These are phyloP conservation scores for Calypte anna DNA, from an alignment of 2,113 vertebrate genomes.

Conservation along the genomic window DNA sequence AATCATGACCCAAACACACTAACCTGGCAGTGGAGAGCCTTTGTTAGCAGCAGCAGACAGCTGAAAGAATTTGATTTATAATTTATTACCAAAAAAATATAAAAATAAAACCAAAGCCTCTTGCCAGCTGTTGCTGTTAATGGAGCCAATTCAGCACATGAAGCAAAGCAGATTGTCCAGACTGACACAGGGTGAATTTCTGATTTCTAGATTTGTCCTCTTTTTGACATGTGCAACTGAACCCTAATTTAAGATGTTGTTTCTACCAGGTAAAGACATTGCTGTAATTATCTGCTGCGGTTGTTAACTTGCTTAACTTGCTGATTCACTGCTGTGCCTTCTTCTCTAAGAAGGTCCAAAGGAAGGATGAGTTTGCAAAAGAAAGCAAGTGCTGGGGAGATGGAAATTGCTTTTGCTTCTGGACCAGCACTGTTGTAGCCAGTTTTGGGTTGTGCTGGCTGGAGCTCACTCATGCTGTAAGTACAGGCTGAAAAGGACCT, in stretches of 20 bases:
- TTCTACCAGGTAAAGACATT: constrained; percentile 50
- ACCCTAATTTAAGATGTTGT: constrained; percentile 43
- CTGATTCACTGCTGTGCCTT: constrained; percentile 53
- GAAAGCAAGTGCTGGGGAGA: constrained; percentile 6
- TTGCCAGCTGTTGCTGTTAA: constrained; percentile 40
- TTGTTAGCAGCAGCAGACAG: background rate
- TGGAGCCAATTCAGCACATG: background rate
- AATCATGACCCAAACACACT: background rate
- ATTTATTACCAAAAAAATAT: background rate
- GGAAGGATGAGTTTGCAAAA: constrained; percentile 55
- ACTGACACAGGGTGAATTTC: constrained; percentile 23
- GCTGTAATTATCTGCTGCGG: constrained; percentile 53
- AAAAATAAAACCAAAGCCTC: background rate
- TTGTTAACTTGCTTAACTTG: constrained; percentile 36
- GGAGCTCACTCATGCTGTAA: background rate
- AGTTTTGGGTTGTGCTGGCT: background rate
- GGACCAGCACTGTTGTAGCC: background rate
- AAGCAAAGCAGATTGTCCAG: constrained; percentile 8
- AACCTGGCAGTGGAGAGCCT: background rate
- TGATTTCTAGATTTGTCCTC: constrained; percentile 52
- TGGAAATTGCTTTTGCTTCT: constrained; percentile 35
- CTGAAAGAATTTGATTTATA: background rate
- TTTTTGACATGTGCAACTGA: constrained; percentile 55
- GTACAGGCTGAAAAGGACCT: background rate
- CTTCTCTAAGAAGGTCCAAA: constrained; percentile 32